Evolutionary conservation across 2,888 invertebrate species (phyloP).

Genomic region (Cataglyphis livida): DNA sequence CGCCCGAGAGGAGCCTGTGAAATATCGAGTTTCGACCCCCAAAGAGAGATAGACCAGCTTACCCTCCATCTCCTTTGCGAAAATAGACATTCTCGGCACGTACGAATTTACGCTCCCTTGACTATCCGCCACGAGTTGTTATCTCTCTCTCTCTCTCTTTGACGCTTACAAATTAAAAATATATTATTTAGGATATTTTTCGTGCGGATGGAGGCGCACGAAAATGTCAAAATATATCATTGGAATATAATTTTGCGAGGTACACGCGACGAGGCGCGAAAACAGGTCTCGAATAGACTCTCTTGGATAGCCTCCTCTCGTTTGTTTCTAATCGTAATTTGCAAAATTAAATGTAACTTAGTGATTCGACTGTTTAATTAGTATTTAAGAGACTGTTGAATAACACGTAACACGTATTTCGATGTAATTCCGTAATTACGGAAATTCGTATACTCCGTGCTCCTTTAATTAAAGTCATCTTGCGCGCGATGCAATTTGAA

Average conservation of each 20-base stretch:
- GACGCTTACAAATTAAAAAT: no score
- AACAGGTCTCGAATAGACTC: not conserved
- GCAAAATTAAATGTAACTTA: not conserved
- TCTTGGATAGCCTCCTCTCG: not conserved
- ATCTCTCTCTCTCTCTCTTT: no score
- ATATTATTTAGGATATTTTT: no score
- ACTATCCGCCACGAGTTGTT: not conserved
- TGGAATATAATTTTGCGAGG: not conserved
- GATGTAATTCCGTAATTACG: constrained; percentile 8
- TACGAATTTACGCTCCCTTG: not conserved
- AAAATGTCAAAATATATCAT: constrained; percentile 2
- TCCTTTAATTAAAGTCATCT: constrained; percentile 1
- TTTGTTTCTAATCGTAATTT: not conserved
- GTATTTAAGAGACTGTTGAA: not conserved
- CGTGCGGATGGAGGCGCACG: not conserved
- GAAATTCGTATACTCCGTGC: not conserved
- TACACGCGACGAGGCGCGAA: no score
- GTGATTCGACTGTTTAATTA: not conserved
- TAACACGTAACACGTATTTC: not conserved
- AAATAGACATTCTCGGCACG: constrained; percentile 12
- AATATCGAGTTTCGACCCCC: not conserved
- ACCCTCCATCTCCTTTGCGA: not conserved
- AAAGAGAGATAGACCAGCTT: not conserved
- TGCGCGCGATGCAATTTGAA: constrained; percentile 3
- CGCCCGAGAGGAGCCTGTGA: not conserved